phyloP scores from a whole-genome alignment of 2,797 vertebrate genomes.

The Carapus acus region DNA sequence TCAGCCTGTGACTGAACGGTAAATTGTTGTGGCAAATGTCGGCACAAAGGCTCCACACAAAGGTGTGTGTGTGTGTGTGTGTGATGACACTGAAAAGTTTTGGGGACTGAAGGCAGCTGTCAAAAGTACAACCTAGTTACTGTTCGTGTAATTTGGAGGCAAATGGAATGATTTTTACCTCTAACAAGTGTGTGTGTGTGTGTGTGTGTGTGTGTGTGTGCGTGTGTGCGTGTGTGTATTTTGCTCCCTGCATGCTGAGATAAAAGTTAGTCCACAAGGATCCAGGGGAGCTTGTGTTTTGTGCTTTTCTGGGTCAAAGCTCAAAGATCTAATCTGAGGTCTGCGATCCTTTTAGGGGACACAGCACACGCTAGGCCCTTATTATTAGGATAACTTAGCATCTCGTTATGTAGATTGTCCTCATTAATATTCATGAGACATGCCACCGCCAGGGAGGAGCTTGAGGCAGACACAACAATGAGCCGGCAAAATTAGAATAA shows the following conservation, averaged over 20 bases:
- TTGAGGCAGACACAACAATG: slow-evolving; percentile 71
- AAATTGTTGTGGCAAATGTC: no score
- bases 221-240: background rate
- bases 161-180: no score
- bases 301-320: slow-evolving; percentile 55
- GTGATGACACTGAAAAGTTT: no score
- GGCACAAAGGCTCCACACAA: no score
- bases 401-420: slow-evolving; percentile 58
- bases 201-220: background rate
- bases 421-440: slow-evolving; percentile 65
- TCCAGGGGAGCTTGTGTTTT: slow-evolving; percentile 34
- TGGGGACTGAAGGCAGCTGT: no score
- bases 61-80: background rate
- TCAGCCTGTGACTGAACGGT: no score
- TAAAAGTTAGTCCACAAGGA: slow-evolving; percentile 13
- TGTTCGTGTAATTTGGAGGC: no score
- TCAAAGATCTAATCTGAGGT: slow-evolving; percentile 50
- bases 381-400: slow-evolving; percentile 63
- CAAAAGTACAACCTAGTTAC: no score
- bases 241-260: slow-evolving; percentile 5
- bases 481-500: slow-evolving; percentile 63
- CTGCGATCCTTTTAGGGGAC: slow-evolving; percentile 43
- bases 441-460: slow-evolving; percentile 62
- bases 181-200: background rate
- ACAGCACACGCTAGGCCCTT: slow-evolving; percentile 53